Base-by-base conservation (phyloP, 2,797 vertebrate genomes). In the Gadopsis bispinosus region DNA sequence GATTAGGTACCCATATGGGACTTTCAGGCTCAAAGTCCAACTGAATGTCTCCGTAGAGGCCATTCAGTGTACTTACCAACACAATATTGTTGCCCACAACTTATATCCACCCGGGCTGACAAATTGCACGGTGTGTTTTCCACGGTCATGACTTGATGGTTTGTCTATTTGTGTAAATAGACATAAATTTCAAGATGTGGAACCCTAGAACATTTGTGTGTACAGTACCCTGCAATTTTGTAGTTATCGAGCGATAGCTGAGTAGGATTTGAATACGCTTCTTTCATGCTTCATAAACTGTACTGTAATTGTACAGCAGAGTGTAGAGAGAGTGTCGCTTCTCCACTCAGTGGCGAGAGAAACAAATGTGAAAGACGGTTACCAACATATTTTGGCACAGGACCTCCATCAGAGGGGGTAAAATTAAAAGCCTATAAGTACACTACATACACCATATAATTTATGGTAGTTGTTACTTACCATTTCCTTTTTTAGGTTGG, bases 131-230 rank as follows among this genome's bases (percentile, higher is more conserved):
- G 22, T 56, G 22, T 56, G 9, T 81, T 63, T 47, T 26, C 22
- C 64, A 0, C 29, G 11, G 51, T 73, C 41, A 80, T 53, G 62
- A 55, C 43, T 53, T 9, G 35, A 79, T 78, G 73, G 60, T 61
- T 87, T 41, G 48, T 73, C 37, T 74, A 35, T 47, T 33, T 76
- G 72, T 72, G 66, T 79, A 84, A 50, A 88, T 19, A 63, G 48
- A 43, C 71, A 69, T 77, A 73, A 11, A 79, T 80, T 68, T 84
- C 22, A 67, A 73, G 68, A 76, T 61, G 65, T 77, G 62, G 43
- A 54, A 66, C 51, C 59, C 48, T n/a, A 2, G 29, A 56, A n/a
- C 5, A 47, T 71, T 51, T 73, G 56, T 31, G 31, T 60, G 61
- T 17, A 56, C 14, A 39, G 51, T 55, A 77, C 64, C 67, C 69